Evolutionary conservation across 2,888 invertebrate genomes (phyloP), one percentile per base, ranked within the genome.

Genomic region (Pseudococcus jackbeardsleyi): DNA sequence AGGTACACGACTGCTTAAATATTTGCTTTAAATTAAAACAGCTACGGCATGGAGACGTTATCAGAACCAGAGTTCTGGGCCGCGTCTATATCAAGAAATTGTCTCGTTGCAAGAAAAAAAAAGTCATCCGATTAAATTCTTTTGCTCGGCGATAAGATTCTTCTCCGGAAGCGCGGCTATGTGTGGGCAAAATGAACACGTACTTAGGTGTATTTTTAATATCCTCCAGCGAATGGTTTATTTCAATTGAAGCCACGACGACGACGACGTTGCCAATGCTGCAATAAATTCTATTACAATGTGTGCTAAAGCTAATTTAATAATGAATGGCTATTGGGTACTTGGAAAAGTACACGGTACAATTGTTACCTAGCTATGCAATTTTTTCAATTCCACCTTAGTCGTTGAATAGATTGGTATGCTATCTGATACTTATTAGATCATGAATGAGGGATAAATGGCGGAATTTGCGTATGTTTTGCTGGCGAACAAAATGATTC

Each of bases 21-120:
- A 72, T 72, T 72, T 72, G 72, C 33, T 72, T 68, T 68, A 15
- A 22, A 68, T 8, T 26, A 26, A 22, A 42, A 42, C 26, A 42
- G 42, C 42, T 9, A 42, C 9, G 9, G 42, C 42, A 42, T 15
- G 26, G 12, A 9, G 8, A 68, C 68, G 26, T 68, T 33, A 33
- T 33, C 33, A 12, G 33, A 12, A 72, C 42, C 8, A 42, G 8
- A 33, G 26, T 33, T 6, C 42, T 42, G 42, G 9, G 9, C 11
- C 64, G 8, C 9, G 17, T 72, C 17, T 17, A 12, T 39, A 33
- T 15, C 26, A 15, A 39, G 33, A 33, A 72, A 72, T 33, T 72
- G 72, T 15, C 72, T 72, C 33, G 33, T 72, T 72, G 72, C 72
- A 33, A 15, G 33, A 72, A 64, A 64, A 72, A 72, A 64, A 64